Percentiles rank a stretch among this genome's conserved stretches.
These are phyloP conservation scores for Azemiops feae DNA, from an alignment of 2,113 vertebrate genomes.

Conservation along the genomic window DNA sequence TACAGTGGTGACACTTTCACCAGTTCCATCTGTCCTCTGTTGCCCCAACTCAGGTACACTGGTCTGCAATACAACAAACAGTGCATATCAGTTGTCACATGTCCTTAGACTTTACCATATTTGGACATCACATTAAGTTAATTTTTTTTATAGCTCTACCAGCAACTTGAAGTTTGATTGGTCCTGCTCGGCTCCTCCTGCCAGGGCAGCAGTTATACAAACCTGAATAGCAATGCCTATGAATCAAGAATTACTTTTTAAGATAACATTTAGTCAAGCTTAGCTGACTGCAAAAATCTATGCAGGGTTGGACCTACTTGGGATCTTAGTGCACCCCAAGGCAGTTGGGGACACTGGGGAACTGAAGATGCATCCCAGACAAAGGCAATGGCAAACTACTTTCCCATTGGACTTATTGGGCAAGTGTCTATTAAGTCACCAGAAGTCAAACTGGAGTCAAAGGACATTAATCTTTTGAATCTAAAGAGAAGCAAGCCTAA, in stretches of 20 bases:
- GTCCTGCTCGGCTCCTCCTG: neutral
- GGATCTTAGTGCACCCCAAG: neutral
- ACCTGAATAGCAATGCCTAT: neutral
- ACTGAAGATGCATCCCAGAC: neutral
- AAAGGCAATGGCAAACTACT: neutral
- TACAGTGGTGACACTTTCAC: conserved; percentile 84
- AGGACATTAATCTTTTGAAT: neutral
- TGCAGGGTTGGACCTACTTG: neutral
- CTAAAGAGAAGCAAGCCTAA: neutral
- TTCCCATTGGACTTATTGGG: neutral
- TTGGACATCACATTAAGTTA: neutral
- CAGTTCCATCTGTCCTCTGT: conserved; percentile 65
- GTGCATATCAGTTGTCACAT: conserved; percentile 45
- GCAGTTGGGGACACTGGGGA: neutral
- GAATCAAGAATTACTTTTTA: neutral
- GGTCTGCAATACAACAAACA: conserved; percentile 60
- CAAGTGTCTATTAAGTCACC: neutral
- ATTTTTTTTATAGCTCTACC: neutral
- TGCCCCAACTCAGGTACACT: conserved; percentile 60
- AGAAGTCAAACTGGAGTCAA: neutral
- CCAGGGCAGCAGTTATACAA: neutral
- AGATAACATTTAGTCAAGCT: neutral
- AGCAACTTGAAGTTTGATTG: neutral
- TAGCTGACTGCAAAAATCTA: neutral
- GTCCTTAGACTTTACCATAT: conserved; percentile 3